Evolutionary conservation across 2,113 vertebrate species (phyloP), one percentile per base, ranked within the genome.

Genomic region (Polypterus bichir): DNA sequence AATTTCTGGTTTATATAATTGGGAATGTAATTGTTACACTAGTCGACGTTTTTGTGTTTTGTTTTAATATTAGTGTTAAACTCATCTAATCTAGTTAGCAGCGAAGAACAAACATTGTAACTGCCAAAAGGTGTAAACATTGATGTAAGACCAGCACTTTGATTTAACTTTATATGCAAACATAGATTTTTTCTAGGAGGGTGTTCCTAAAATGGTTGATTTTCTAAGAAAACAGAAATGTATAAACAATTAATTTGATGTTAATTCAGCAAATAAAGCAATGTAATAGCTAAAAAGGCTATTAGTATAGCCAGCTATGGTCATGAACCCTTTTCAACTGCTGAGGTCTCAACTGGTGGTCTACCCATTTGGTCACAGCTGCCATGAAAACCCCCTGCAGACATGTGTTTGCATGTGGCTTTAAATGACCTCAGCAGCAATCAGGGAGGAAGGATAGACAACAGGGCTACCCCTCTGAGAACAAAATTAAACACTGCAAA

Each of bases 401-500:
- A 3, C 6, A 46, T 47, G 44, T 48, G 53, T 52, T 47, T 57
- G 49, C 58, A 4, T 45, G 10, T n/a, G 49, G 2, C 27, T 27
- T 27, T 27, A 27, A 27, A 27, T 60, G n/a, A 53, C 44, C 60
- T 65, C 65, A 60, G 55, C 48, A 60, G 68, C 62, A 49, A 11
- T 62, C 5, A 1, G 27, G n/a, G 63, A 59, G 69, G 44, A 66
- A 62, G 57, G 44, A 74, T 69, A 65, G 27, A 66, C n/a, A 44
- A 63, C 53, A 67, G 64, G 57, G 63, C 66, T 46, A 55, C 63
- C 63, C 5, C 3, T 48, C 49, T 4, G 7, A 66, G 65, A 68
- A 63, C 52, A 72, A 65, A 73, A 68, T 70, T 72, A 65, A 77
- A 68, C 62, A 62, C 45, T 64, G 60, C 48, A 66, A 68, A 63